Evolutionary conservation across 1,140 invertebrate genomes (phyloP), one percentile per base, ranked within the genome.

Genomic region (Rhopalosiphum maidis): DNA sequence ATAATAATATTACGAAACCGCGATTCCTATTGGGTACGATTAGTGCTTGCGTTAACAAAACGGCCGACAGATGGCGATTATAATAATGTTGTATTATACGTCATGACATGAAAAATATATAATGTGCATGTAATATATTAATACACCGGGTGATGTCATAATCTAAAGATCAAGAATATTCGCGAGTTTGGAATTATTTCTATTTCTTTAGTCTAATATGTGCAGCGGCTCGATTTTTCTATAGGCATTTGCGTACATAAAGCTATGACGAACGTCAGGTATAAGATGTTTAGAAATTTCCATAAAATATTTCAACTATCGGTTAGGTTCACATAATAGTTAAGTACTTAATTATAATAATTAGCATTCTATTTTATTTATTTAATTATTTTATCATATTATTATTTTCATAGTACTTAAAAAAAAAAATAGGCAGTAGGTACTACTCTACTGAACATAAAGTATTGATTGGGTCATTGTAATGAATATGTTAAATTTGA

Each of bases 1-100:
- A 77, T n/a, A 77, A 77, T 77, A 77, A 77, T 77, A 77, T 77
- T 77, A 77, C 60, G 60, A 77, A 77, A 77, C 60, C n/a, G 30
- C 60, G 30, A 77, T 77, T 77, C 30, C 30, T 77, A 77, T 77
- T 77, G n/a, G 60, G 60, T 15, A 35, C 11, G 6, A 77, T 77
- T 77, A 77, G 60, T 4, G 30, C 15, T 21, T 68, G 60, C 30
- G 30, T n/a, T 68, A 68, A 35, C 15, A n/a, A 77, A 77, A 77
- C n/a, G 60, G n/a, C 5, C 60, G 6, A 77, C 60, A 77, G 60
- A 77, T 77, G 15, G 60, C 60, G 15, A 77, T 1, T n/a, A 77
- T 35, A 77, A 77, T 35, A 77, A 77, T n/a, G 30, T 77, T n/a
- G n/a, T 35, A n/a, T 30, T 68, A 68, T n/a, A 68, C 60, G 15